Evolutionary conservation across 2,888 invertebrate genomes (phyloP).

Genomic region (Lydus trimaculatus): DNA sequence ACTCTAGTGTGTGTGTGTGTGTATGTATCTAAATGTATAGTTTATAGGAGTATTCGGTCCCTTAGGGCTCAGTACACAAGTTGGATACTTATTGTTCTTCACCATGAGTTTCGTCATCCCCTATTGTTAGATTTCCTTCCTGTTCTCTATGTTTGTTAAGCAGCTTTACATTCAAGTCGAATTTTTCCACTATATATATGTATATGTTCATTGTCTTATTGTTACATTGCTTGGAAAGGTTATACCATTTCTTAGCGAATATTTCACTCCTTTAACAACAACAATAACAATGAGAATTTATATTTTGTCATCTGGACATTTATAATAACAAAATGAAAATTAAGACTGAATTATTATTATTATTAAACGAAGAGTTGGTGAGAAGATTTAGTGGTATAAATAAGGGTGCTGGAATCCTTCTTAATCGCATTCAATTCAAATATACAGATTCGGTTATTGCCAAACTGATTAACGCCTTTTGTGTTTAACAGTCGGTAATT

Average conservation of each 20-base stretch:
- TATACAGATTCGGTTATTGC: constrained; percentile 9
- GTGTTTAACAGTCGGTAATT: constrained; percentile 35
- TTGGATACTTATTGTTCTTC: constrained; percentile 31
- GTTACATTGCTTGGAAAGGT: constrained; percentile 34
- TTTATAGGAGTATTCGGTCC: constrained; percentile 12
- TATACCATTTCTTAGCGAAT: constrained; percentile 19
- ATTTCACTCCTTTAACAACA: background rate
- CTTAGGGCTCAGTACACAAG: constrained; percentile 8
- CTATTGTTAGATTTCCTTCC: constrained; percentile 37
- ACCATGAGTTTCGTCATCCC: constrained; percentile 16
- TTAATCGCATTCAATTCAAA: background rate
- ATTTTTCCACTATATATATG: constrained; percentile 33
- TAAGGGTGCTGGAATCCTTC: background rate
- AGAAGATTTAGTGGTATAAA: background rate
- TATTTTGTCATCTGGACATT: background rate
- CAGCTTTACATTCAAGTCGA: constrained; percentile 35
- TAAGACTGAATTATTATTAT: constrained; percentile 7
- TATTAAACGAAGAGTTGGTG: background rate
- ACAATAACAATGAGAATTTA: constrained; percentile 18
- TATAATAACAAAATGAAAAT: constrained; percentile 27
- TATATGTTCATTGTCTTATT: constrained; percentile 36
- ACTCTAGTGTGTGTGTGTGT: background rate
- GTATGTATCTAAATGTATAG: constrained; percentile 8
- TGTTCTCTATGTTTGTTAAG: constrained; percentile 39
- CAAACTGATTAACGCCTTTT: too few relatives aligned